Evolutionary conservation across 2,797 vertebrate species (phyloP), one percentile per base, ranked within the genome.

Genomic region (Syndactyla subalaris): DNA sequence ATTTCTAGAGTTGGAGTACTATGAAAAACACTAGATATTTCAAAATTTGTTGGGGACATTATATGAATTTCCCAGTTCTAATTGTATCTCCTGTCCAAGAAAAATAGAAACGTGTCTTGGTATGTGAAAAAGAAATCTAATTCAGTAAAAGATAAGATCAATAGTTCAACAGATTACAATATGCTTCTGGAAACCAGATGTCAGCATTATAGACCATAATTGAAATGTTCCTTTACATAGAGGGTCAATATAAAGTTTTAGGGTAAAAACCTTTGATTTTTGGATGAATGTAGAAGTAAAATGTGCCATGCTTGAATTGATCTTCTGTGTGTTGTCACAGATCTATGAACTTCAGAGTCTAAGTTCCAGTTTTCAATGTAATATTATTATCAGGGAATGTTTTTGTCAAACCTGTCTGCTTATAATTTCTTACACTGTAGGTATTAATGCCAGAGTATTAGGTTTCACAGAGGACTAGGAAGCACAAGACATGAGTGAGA

Each of bases 191-290:
- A 67, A 76, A 38, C 10, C 30, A 19, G 41, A n/a, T 34, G 11
- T 41, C 51, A 55, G 4, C 36, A 6, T 51, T 51, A n/a, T 1
- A 46, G 21, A 49, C 21, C n/a, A 1, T 7, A 67, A 59, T 4
- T 71, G 9, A 86, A 84, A 74, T 16, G 10, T 24, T 12, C 5
- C 6, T 43, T 67, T 71, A 62, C 8, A 39, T 9, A 18, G 4
- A 41, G 6, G 6, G 19, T 10, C 6, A 52, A 27, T 5, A 9
- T 18, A 26, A 74, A 61, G 9, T 30, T 48, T 55, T 65, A 68
- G 14, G 1, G 14, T n/a, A 45, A 84, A 54, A 5, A 0, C 1
- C 2, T 13, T 45, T 85, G 4, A 0, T 9, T 92, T 76, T 66
- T 71, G 22, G 32, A 14, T 10, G 57, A 58, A 34, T 1, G 4